Percentiles rank a stretch among this genome's conserved stretches.
phyloP scores from a whole-genome alignment of 1,140 invertebrate genomes.

The Solenopsis invicta region DNA sequence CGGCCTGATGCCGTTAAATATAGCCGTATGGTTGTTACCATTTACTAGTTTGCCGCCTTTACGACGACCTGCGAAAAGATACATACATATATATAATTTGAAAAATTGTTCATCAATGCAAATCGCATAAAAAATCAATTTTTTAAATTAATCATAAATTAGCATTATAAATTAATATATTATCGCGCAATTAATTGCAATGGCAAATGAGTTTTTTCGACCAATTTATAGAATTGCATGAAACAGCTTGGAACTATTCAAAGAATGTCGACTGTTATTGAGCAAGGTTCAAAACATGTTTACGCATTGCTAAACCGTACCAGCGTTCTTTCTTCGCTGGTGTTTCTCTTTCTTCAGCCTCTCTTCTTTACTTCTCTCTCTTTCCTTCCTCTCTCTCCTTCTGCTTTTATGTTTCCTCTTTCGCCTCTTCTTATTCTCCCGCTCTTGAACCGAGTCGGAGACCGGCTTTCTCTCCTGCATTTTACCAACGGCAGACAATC shows the following conservation, averaged over 20 bases:
- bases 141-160: background rate
- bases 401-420: slow-evolving; percentile 82
- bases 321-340: slow-evolving; percentile 79
- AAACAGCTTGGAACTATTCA: slow-evolving; percentile 27
- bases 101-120: background rate
- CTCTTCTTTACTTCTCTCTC: slow-evolving; percentile 79
- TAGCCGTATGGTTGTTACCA: slow-evolving; percentile 76
- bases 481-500: slow-evolving; percentile 68
- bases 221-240: background rate
- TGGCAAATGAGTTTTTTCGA: background rate
- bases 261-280: slow-evolving; percentile 52
- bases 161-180: background rate
- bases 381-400: slow-evolving; percentile 81
- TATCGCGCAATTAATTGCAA: background rate
- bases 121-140: background rate
- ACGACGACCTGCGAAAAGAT: slow-evolving; percentile 74
- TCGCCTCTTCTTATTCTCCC: slow-evolving; percentile 82
- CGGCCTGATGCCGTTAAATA: slow-evolving; percentile 81
- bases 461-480: slow-evolving; percentile 76
- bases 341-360: slow-evolving; percentile 84
- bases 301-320: slow-evolving; percentile 58
- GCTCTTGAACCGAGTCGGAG: slow-evolving; percentile 75
- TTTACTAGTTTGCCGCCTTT: slow-evolving; percentile 77
- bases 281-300: slow-evolving; percentile 58
- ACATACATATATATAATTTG: background rate